Percentiles rank a stretch among this genome's conserved stretches.
Conservation (phyloP, 1,140 invertebrate species). For the Temnothorax longispinosus region DNA sequence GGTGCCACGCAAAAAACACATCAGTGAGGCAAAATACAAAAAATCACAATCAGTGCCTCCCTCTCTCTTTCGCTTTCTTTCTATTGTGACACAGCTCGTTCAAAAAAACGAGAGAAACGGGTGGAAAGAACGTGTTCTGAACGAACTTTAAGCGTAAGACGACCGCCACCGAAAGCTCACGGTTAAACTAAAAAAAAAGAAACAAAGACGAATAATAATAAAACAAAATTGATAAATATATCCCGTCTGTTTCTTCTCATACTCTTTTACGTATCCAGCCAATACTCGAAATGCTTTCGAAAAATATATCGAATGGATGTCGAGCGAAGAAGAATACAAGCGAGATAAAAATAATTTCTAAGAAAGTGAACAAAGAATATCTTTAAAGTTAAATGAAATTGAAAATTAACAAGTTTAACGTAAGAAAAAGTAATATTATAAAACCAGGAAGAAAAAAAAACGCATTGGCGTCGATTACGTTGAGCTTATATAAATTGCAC, state of each 20-base stretch:
- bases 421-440: constrained; percentile 1
- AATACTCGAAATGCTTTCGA: neutral
- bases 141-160: constrained; percentile 79
- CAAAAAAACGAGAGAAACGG: constrained; percentile 64
- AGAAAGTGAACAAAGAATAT: neutral
- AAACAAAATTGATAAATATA: constrained; percentile 26
- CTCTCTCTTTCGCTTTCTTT: constrained; percentile 62
- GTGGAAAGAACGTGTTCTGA: constrained; percentile 49
- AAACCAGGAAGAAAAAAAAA: constrained; percentile 16
- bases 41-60: constrained; percentile 78
- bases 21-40: constrained; percentile 85
- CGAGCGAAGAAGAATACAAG: neutral
- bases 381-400: neutral
- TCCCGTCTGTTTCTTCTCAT: too few relatives aligned
- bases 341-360: constrained; percentile 50
- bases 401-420: neutral
- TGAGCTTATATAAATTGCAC: neutral
- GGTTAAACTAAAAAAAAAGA: constrained; percentile 60
- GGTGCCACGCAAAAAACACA: constrained; percentile 84
- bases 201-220: constrained; percentile 58
- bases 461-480: constrained; percentile 44
- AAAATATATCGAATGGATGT: neutral
- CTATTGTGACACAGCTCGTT: constrained; percentile 64
- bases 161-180: constrained; percentile 84
- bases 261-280: neutral